phyloP scores from a whole-genome alignment of 35 echinoderm and acorn worm species.

The Strongylocentrotus purpuratus region DNA sequence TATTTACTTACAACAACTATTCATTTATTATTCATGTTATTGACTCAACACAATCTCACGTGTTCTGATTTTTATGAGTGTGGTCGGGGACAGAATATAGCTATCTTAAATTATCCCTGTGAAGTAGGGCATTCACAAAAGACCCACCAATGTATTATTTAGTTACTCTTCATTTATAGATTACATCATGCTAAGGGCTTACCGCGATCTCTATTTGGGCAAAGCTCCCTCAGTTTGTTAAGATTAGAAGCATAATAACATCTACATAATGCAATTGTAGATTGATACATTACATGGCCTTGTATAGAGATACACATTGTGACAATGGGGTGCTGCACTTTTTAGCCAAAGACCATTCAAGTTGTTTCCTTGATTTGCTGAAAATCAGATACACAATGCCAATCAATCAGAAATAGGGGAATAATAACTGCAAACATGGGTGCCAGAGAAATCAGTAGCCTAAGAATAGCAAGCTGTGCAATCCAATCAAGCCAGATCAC shows the following conservation, averaged over 20 bases:
- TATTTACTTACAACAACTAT: no score
- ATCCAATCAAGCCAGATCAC: background rate
- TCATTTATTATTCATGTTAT: background rate
- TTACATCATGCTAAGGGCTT: background rate
- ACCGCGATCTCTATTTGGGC: background rate
- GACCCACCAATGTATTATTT: background rate
- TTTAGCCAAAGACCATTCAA: background rate
- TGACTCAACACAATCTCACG: background rate
- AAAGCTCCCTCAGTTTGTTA: background rate
- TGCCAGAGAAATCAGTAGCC: background rate
- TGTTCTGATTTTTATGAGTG: background rate
- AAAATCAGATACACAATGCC: background rate
- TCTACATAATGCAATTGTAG: conserved; percentile 1
- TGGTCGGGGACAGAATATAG: background rate
- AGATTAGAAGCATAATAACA: background rate
- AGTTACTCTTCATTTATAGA: background rate
- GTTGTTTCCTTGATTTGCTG: background rate
- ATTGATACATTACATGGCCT: background rate
- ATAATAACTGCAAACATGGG: background rate
- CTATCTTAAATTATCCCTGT: background rate
- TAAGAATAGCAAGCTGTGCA: background rate
- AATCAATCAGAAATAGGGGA: background rate
- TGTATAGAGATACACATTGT: background rate
- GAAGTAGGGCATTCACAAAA: background rate
- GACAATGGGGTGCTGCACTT: background rate